Percentiles rank a stretch among this genome's conserved stretches.
These are phyloP conservation scores for Varroa destructor DNA, from an alignment of 1,140 invertebrate species.

Conservation along the genomic window DNA sequence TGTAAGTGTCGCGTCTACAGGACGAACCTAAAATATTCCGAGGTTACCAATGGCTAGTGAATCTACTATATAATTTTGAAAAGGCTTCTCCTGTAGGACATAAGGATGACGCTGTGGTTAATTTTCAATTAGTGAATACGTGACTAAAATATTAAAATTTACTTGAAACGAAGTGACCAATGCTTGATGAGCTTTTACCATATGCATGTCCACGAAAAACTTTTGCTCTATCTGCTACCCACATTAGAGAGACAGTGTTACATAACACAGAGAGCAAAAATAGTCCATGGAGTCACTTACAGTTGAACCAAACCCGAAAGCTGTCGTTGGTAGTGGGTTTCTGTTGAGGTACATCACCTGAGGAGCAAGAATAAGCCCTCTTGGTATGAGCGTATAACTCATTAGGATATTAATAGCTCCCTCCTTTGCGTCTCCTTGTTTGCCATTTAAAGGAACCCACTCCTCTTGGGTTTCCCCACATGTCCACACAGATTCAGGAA, in stretches of 20 bases:
- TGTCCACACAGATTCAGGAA: conserved; percentile 63
- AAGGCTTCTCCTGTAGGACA: too few relatives aligned
- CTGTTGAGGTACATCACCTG: conserved; percentile 27
- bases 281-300: background rate
- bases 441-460: conserved; percentile 78
- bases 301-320: conserved; percentile 6
- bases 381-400: conserved; percentile 48
- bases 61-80: too few relatives aligned
- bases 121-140: too few relatives aligned
- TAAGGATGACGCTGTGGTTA: too few relatives aligned
- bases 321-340: background rate
- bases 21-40: conserved; percentile 1
- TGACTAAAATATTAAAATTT: too few relatives aligned
- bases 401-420: conserved; percentile 56
- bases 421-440: conserved; percentile 81
- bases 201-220: too few relatives aligned
- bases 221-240: too few relatives aligned
- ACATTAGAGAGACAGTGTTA: too few relatives aligned
- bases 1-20: background rate
- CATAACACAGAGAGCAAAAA: background rate
- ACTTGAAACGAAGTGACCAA: too few relatives aligned
- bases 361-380: conserved; percentile 36
- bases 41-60: background rate
- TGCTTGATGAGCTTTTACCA: too few relatives aligned
- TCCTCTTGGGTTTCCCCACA: conserved; percentile 74